A percentile compares a stretch with the other conserved stretches of the same genome.
Conservation (phyloP, 2,113 vertebrate species). For the Channa maculata region DNA sequence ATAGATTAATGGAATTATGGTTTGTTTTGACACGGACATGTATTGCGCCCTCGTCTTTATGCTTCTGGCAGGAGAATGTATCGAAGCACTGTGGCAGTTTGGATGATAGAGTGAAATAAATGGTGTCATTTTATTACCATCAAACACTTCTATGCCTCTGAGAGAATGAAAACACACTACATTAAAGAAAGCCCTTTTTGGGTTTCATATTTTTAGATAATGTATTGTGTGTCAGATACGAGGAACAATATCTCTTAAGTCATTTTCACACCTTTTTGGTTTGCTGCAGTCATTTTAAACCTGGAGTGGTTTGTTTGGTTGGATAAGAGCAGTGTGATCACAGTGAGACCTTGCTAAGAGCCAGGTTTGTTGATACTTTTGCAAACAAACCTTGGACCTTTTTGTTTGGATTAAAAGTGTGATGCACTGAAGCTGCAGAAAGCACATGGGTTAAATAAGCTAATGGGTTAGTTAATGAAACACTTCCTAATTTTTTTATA, state of each 20-base stretch:
- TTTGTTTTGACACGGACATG: background rate
- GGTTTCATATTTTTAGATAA: background rate
- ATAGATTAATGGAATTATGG: slow-evolving; percentile 11
- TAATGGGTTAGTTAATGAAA: slow-evolving; percentile 15
- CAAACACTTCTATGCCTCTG: slow-evolving; percentile 20
- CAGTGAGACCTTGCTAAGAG: slow-evolving; percentile 11
- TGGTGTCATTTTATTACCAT: slow-evolving; percentile 26
- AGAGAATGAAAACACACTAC: background rate
- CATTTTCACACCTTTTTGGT: slow-evolving; percentile 29
- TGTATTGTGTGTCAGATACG: background rate
- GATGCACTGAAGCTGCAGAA: background rate
- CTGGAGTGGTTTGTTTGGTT: slow-evolving; percentile 16
- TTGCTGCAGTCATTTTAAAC: slow-evolving; percentile 26
- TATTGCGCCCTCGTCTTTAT: background rate
- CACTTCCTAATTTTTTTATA: background rate
- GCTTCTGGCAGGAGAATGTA: slow-evolving; percentile 4
- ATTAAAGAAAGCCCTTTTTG: background rate
- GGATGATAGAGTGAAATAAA: slow-evolving; percentile 32
- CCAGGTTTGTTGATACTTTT: slow-evolving; percentile 2
- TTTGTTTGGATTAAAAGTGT: slow-evolving; percentile 1
- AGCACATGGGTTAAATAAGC: slow-evolving; percentile 1
- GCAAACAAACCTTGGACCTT: background rate
- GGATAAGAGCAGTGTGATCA: slow-evolving; percentile 5
- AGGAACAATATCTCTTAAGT: slow-evolving; percentile 4
- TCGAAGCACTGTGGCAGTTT: background rate